Evolutionary conservation across 2,797 vertebrate species (phyloP), one percentile per base, ranked within the genome.

Genomic region (Coendou prehensilis): DNA sequence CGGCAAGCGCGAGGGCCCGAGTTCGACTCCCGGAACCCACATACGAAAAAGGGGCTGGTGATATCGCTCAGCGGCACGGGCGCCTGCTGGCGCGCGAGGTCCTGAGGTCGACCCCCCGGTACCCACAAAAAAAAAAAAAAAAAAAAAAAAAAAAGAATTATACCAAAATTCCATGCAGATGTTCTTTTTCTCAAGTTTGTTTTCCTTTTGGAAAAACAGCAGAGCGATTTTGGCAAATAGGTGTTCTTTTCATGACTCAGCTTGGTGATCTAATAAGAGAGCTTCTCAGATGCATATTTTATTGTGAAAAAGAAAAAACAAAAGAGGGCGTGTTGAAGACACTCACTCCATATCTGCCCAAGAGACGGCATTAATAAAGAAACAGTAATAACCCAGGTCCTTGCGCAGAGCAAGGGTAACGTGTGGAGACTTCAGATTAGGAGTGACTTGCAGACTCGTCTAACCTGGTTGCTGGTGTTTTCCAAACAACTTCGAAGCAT

Each of bases 401-500:
- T 33, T 75, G n/a, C 45, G 30, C 1, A 3, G 33, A 18, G 20
- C 47, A 61, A n/a, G 4, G 61, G 11, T 56, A 50, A 9, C 9
- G 1, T 37, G 56, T 73, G 56, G 50, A 14, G 52, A n/a, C 81
- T 92, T 83, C 52, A 47, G 52, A 52, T 75, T 73, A 87, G 64
- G 41, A 61, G 83, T 50, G 87, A 47, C 28, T 64, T 71, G 10
- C 67, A 45, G 33, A 76, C 82, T 79, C 26, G 33, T 87, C 73
- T 69, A 90, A 92, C 54, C 23, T 22, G 20, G 41, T 86, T 73
- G 59, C 57, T 63, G 41, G 20, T 95, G 56, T 89, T 87, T 93
- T 83, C 33, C n/a, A 83, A 94, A 85, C 52, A 90, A 71, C 82
- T 87, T 89, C 45, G 73, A 93, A 92, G 69, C 41, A 73, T 37